A percentile compares a stretch with the other conserved stretches of the same genome.
Conservation (phyloP, 2,888 invertebrate species). For the Machimus rusticus region DNA sequence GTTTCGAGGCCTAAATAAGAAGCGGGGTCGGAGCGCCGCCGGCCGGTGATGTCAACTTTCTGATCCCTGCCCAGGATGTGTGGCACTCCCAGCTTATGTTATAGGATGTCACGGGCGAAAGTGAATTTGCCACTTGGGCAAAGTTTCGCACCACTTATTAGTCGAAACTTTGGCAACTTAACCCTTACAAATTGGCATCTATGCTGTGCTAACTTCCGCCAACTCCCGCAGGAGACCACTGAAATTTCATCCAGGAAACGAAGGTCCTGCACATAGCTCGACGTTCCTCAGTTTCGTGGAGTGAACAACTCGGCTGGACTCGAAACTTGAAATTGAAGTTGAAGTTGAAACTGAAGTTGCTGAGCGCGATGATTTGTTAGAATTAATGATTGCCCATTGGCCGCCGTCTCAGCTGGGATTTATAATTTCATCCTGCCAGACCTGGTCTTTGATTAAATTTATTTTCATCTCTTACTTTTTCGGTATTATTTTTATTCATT, state of each 20-base stretch:
- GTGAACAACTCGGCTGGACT: neutral
- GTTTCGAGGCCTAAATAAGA: neutral
- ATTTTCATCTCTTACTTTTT: constrained; percentile 11
- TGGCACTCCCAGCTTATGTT: neutral
- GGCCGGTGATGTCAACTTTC: neutral
- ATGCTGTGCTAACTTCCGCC: constrained; percentile 4
- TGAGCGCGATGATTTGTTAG: neutral
- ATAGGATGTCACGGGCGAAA: neutral
- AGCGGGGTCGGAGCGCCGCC: neutral
- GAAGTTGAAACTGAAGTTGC: neutral
- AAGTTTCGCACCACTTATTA: constrained; percentile 14
- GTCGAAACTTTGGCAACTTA: neutral
- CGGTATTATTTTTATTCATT: neutral
- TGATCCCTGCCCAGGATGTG: neutral
- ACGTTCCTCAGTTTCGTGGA: neutral
- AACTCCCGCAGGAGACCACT: neutral
- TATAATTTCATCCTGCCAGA: neutral
- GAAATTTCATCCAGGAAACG: neutral
- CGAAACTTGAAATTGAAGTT: neutral
- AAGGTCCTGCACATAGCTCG: neutral
- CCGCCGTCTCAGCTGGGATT: constrained; percentile 4
- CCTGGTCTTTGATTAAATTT: neutral
- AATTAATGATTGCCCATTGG: constrained; percentile 8
- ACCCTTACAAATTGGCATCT: constrained; percentile 23
- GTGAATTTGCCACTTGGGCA: constrained; percentile 21